Percentiles rank a stretch among this genome's conserved stretches.
These are phyloP conservation scores for Stegastes partitus DNA, from an alignment of 2,113 vertebrate genomes.

Conservation along the genomic window DNA sequence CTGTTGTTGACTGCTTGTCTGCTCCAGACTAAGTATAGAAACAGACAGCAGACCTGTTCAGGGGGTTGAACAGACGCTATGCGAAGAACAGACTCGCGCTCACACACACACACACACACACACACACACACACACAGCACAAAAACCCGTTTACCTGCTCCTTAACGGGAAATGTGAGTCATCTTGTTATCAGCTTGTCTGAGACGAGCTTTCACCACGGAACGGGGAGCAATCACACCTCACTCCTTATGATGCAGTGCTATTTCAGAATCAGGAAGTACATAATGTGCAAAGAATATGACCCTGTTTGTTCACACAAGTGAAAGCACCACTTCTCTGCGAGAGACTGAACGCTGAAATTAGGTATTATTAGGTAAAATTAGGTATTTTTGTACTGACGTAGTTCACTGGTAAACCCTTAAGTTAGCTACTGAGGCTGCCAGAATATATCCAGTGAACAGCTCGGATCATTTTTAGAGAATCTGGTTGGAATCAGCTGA, in stretches of 20 bases:
- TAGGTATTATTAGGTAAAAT: too few relatives aligned
- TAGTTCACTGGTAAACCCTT: too few relatives aligned
- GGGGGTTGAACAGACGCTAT: conserved; percentile 57
- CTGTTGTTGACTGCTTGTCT: conserved; percentile 33
- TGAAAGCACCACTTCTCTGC: not conserved
- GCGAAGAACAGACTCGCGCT: conserved; percentile 55
- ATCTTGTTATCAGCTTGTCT: conserved; percentile 74
- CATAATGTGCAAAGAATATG: conserved; percentile 38
- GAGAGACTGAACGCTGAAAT: conserved; percentile 1
- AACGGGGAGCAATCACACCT: conserved; percentile 63
- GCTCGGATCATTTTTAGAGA: too few relatives aligned
- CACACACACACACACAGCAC: conserved; percentile 17
- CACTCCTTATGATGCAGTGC: conserved; percentile 56
- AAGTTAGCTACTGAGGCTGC: too few relatives aligned
- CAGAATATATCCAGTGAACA: too few relatives aligned
- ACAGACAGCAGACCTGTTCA: conserved; percentile 62
- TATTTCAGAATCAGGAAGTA: conserved; percentile 57
- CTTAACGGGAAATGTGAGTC: conserved; percentile 70
- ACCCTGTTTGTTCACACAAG: conserved; percentile 27
- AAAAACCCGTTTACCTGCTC: conserved; percentile 61
- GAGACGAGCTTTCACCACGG: conserved; percentile 61
- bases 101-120: conserved; percentile 6
- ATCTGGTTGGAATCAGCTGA: too few relatives aligned
- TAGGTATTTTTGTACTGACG: too few relatives aligned
- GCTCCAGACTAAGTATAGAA: conserved; percentile 67